Conservation (phyloP, 2,888 invertebrate genomes). For the Rhingia campestris region DNA sequence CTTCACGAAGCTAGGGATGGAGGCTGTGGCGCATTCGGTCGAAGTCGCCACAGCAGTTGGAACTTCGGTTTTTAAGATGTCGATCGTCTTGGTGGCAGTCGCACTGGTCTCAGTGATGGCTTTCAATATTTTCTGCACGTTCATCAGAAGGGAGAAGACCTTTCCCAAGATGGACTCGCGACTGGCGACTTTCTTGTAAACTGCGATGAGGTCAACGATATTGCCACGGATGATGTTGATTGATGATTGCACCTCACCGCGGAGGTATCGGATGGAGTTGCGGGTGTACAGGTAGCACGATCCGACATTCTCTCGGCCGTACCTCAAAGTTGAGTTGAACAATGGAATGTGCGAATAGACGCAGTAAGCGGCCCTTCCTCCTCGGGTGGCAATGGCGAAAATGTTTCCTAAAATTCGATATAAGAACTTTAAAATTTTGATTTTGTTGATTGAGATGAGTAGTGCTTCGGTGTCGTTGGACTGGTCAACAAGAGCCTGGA, state of each 20-base stretch:
- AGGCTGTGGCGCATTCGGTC: constrained; percentile 12
- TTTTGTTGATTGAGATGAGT: constrained; percentile 46
- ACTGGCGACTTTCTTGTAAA: constrained; percentile 78
- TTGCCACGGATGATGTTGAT: constrained; percentile 59
- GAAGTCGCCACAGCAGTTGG: constrained; percentile 11
- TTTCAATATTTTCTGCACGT: constrained; percentile 76
- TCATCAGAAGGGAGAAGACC: constrained; percentile 77
- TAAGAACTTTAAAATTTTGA: constrained; percentile 50
- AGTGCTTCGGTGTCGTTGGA: constrained; percentile 21
- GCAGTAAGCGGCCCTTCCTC: constrained; percentile 53
- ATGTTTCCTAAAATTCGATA: constrained; percentile 24
- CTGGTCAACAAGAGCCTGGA: constrained; percentile 11
- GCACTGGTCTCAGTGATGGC: constrained; percentile 45
- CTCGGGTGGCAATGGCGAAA: constrained; percentile 19
- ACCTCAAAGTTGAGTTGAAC: constrained; percentile 45
- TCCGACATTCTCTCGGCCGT: constrained; percentile 34
- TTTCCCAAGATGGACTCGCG: constrained; percentile 78
- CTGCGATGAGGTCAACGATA: constrained; percentile 75
- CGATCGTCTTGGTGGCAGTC: no score
- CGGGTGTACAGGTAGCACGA: constrained; percentile 36
- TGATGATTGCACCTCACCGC: constrained; percentile 26
- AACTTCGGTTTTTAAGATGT: constrained; percentile 10
- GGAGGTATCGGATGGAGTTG: constrained; percentile 16
- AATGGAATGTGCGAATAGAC: constrained; percentile 41
- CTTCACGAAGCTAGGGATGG: constrained; percentile 35